A percentile compares a stretch with the other conserved stretches of the same genome.
phyloP scores from a whole-genome alignment of 2,113 vertebrate genomes.

The Irena cyanogastra region DNA sequence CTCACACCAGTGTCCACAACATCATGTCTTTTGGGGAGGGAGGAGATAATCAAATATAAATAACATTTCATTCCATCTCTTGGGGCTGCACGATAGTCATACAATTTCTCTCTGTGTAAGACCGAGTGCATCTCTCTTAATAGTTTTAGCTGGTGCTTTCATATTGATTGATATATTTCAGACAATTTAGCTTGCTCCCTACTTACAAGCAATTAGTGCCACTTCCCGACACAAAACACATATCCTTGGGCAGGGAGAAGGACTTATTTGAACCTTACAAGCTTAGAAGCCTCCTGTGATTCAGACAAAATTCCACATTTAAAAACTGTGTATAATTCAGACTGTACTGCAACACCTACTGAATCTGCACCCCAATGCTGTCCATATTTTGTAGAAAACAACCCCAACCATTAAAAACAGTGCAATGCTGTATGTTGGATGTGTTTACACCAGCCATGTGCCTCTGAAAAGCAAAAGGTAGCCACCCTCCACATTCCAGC shows the following conservation, averaged over 20 bases:
- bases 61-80: conserved; percentile 3
- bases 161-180: conserved; percentile 46
- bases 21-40: neutral
- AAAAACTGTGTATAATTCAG: neutral
- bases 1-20: neutral
- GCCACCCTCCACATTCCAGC: accelerated
- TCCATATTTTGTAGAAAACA: neutral
- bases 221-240: neutral
- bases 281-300: neutral
- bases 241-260: neutral
- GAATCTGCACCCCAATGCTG: neutral
- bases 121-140: neutral
- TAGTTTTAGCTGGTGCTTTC: conserved; percentile 1
- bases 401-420: neutral
- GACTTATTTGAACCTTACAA: neutral
- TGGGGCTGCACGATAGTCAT: neutral
- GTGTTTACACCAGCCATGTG: neutral
- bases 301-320: neutral
- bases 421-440: neutral
- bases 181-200: conserved; percentile 4
- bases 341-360: neutral
- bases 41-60: conserved; percentile 22
- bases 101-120: neutral
- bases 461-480: neutral
- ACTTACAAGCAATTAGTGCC: conserved; percentile 45